Evolutionary conservation across 2,797 vertebrate genomes (phyloP), one percentile per base, ranked within the genome.

Genomic region (Lagocephalus sceleratus): DNA sequence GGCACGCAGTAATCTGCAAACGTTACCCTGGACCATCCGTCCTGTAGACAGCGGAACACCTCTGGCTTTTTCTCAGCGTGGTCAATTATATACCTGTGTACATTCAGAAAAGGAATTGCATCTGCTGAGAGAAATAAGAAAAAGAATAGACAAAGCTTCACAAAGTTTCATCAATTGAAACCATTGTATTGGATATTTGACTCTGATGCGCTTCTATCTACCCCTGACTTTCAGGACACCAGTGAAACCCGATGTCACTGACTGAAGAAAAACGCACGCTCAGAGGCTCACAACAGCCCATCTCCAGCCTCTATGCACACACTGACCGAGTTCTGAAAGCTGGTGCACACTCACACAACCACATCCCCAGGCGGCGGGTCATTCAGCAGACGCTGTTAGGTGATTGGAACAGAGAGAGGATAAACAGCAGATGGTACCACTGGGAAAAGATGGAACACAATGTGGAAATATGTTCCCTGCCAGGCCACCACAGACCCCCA

Each of bases 351-450:
- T 63, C 71, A 67, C 47, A 64, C 26, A 29, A 3, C 6, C 32
- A 35, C 76, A 69, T 84, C 85, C 84, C 62, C 66, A 80, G 87
- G 89, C 85, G 73, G 82, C 77, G 20, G 89, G 88, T 88, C 85
- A 87, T 73, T 68, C 66, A 21, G 78, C 81, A 87, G 76, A 85
- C 78, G 75, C 81, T 57, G 68, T 67, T 63, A 79, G 83, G 73
- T 51, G 74, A 80, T 83, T 87, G 84, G 85, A 86, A 78, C 62
- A 40, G 51, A 68, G 73, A 78, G 75, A 86, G 72, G 73, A 86
- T 89, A 89, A 89, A 90, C 87, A 90, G 88, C 90, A 91, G 90
- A 90, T 92, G 89, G 88, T 88, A 86, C 88, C 87, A 87, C 76
- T 75, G 84, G 82, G 82, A 86, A 81, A 88, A 84, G 81, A 87